Percentiles rank a stretch among this genome's conserved stretches.
phyloP scores from a whole-genome alignment of 2,797 vertebrate species.

The Pelobates cultripes region DNA sequence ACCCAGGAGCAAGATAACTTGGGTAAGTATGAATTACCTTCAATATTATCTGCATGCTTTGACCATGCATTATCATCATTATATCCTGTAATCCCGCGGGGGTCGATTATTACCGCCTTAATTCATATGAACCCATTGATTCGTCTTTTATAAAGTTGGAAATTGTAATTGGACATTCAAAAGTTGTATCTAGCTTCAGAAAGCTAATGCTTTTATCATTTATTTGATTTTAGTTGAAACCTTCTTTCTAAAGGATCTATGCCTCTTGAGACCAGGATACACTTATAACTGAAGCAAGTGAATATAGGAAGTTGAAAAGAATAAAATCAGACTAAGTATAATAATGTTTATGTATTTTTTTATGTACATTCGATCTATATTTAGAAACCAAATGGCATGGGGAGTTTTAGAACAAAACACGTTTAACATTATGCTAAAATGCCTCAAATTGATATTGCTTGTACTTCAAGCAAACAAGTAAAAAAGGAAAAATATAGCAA shows the following conservation, averaged over 20 bases:
- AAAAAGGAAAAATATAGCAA: no score
- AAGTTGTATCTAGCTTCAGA: not conserved
- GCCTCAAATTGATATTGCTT: not conserved
- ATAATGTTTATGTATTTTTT: not conserved
- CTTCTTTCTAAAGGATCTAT: not conserved
- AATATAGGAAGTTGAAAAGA: not conserved
- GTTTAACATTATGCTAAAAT: not conserved
- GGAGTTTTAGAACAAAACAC: not conserved
- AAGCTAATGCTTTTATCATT: constrained; percentile 28
- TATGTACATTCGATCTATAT: not conserved
- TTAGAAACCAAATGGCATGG: not conserved
- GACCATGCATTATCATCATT: constrained; percentile 33
- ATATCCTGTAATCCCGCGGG: constrained; percentile 37
- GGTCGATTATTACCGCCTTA: constrained; percentile 36
- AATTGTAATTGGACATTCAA: constrained; percentile 33
- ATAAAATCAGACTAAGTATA: not conserved
- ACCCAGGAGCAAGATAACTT: constrained; percentile 47
- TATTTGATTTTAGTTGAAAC: not conserved
- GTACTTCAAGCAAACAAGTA: no score
- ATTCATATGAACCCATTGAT: constrained; percentile 49
- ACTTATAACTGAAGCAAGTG: constrained; percentile 1
- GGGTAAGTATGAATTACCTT: constrained; percentile 48
- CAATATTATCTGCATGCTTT: constrained; percentile 47
- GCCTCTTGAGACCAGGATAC: not conserved
- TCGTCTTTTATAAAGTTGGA: constrained; percentile 29